phyloP scores from a whole-genome alignment of 2,113 vertebrate genomes.

The Lipotes vexillifer region DNA sequence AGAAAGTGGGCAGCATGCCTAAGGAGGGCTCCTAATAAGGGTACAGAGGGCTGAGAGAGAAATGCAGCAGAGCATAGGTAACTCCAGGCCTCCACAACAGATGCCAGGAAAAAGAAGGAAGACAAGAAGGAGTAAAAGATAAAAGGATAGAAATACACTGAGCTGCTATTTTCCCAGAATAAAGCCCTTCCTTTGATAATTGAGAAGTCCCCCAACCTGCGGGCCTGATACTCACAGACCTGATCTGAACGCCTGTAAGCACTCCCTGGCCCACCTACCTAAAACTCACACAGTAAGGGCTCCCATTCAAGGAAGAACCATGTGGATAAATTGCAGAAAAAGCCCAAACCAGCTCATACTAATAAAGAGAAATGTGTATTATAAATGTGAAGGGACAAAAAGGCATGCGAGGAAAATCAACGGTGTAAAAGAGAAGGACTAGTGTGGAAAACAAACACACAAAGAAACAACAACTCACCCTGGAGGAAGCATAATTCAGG shows the following conservation, averaged over 20 bases:
- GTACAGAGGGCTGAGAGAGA: too few relatives aligned
- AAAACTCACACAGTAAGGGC: neutral
- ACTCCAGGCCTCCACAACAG: neutral
- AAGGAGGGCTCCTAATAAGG: neutral
- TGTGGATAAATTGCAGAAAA: neutral
- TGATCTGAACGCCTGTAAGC: neutral
- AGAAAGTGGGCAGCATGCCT: neutral
- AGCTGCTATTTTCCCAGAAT: neutral
- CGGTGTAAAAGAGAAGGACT: neutral
- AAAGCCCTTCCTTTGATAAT: neutral
- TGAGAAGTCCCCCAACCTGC: neutral
- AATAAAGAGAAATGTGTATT: neutral
- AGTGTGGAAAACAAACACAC: neutral
- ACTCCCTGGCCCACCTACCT: neutral
- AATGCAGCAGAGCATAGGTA: neutral
- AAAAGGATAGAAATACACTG: neutral
- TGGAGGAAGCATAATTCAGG: neutral
- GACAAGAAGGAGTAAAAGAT: neutral
- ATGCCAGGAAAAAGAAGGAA: neutral
- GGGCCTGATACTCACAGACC: neutral
- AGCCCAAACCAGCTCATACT: neutral
- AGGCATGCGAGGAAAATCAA: neutral
- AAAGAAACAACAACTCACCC: neutral
- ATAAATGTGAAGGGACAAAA: neutral
- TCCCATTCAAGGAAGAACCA: neutral